phyloP scores from a whole-genome alignment of 35 echinoderm and acorn worm species.

The Amphiura filiformis region DNA sequence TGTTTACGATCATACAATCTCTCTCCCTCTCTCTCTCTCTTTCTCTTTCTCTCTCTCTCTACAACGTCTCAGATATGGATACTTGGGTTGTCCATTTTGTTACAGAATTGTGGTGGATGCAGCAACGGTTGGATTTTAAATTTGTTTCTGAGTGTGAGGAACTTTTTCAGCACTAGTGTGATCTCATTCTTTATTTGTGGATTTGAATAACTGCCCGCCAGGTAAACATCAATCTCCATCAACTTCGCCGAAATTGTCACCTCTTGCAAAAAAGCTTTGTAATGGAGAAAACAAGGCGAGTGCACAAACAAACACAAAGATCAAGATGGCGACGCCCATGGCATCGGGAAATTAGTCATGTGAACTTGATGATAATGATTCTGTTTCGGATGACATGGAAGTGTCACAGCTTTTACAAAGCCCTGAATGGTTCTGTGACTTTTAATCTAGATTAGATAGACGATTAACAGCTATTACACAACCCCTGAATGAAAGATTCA shows the following conservation, averaged over 20 bases:
- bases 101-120: not conserved
- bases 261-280: not conserved
- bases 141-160: not conserved
- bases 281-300: not conserved
- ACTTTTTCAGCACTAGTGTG: not conserved
- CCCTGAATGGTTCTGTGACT: not conserved
- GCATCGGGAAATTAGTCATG: not conserved
- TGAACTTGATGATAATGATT: not conserved
- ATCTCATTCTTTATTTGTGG: not conserved
- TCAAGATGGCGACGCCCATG: not conserved
- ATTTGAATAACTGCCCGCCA: not conserved
- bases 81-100: not conserved
- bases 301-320: not conserved
- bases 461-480: not conserved
- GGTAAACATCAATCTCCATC: not conserved
- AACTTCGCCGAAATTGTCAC: not conserved
- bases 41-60: not conserved
- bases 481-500: not conserved
- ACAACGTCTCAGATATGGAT: not conserved
- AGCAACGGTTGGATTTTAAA: not conserved
- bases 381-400: too few relatives aligned
- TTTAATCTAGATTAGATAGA: not conserved
- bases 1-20: too few relatives aligned
- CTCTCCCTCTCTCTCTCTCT: too few relatives aligned
- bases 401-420: not conserved